These are phyloP conservation scores for Phoenicopterus ruber DNA, from an alignment of 2,113 vertebrate genomes.

Conservation along the genomic window DNA sequence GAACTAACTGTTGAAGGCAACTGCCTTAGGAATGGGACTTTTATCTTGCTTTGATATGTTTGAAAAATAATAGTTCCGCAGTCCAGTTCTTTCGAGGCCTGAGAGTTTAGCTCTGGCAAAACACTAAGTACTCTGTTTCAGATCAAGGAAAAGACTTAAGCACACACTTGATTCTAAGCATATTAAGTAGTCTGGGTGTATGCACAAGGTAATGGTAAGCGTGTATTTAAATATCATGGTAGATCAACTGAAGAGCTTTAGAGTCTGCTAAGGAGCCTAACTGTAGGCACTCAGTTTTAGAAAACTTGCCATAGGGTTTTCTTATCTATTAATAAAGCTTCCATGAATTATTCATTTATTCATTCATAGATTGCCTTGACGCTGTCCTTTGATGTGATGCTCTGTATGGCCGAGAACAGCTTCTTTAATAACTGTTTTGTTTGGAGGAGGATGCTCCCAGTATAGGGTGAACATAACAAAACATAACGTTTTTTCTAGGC, in stretches of 20 bases:
- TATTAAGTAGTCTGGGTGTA: background rate
- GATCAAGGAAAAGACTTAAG: background rate
- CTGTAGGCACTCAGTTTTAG: background rate
- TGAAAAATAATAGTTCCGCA: background rate
- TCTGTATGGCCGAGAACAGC: background rate
- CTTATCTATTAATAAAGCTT: background rate
- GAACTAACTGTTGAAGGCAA: background rate
- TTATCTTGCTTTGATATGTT: background rate
- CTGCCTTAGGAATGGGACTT: background rate
- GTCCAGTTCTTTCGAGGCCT: background rate
- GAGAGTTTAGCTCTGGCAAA: background rate
- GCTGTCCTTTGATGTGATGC: background rate
- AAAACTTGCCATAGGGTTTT: background rate
- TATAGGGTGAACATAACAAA: background rate
- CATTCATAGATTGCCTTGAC: background rate
- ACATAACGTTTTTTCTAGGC: background rate
- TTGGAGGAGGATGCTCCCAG: background rate
- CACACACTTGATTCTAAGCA: background rate
- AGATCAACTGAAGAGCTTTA: background rate
- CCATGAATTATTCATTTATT: background rate
- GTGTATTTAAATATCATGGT: background rate
- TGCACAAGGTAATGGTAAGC: background rate
- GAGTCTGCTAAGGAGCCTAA: background rate
- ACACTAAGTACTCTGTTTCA: background rate
- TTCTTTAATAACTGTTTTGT: background rate